phyloP scores from a whole-genome alignment of 2,113 vertebrate genomes.

The Lasiurus cinereus region DNA sequence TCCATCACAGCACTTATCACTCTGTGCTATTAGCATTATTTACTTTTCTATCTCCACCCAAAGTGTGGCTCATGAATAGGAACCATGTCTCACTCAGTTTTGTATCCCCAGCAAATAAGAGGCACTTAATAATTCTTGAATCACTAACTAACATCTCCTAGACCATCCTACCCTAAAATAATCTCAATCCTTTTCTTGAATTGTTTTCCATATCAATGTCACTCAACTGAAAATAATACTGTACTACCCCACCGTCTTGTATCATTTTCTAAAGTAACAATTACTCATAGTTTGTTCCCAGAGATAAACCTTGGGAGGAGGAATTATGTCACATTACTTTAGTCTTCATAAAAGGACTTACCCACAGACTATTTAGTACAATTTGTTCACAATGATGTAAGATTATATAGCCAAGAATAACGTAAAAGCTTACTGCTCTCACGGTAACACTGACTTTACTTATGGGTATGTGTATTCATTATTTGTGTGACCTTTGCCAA shows the following conservation, averaged over 20 bases:
- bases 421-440: neutral
- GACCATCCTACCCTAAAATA: neutral
- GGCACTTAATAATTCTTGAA: slow-evolving; percentile 24
- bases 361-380: neutral
- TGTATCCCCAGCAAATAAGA: neutral
- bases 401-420: slow-evolving; percentile 16
- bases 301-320: slow-evolving; percentile 41
- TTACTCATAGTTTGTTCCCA: slow-evolving; percentile 18
- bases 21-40: neutral
- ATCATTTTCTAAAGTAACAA: slow-evolving; percentile 45
- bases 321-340: slow-evolving; percentile 34
- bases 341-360: slow-evolving; percentile 37
- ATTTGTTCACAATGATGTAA: slow-evolving; percentile 32
- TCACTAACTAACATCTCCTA: neutral
- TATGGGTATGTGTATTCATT: neutral
- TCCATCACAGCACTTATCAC: neutral
- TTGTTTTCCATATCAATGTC: neutral
- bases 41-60: neutral
- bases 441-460: neutral
- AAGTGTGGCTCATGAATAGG: neutral
- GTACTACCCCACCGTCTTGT: neutral
- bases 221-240: slow-evolving; percentile 22
- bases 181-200: slow-evolving; percentile 8
- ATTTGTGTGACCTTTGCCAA: neutral
- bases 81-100: neutral